phyloP scores from a whole-genome alignment of 2,888 invertebrate genomes.

The Chymomyza caudatula region DNA sequence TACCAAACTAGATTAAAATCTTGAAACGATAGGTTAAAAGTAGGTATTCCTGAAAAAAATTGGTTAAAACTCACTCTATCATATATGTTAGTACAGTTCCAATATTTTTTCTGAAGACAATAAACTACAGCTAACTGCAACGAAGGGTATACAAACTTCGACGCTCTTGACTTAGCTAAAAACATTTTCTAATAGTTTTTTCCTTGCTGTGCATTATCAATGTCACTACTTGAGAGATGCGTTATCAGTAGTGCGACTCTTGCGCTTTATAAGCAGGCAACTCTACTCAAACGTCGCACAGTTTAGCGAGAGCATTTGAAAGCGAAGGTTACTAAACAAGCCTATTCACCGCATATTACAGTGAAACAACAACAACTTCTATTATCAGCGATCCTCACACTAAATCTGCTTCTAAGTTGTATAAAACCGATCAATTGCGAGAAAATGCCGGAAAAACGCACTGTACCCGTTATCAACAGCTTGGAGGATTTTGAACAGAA shows the following conservation, averaged over 20 bases:
- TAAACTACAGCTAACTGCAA: too few relatives aligned
- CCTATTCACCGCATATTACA: background rate
- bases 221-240: background rate
- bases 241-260: background rate
- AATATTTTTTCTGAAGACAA: too few relatives aligned
- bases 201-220: background rate
- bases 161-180: background rate
- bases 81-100: too few relatives aligned
- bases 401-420: conserved; percentile 2
- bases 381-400: background rate
- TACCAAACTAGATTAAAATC: too few relatives aligned
- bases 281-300: background rate
- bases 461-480: conserved; percentile 65
- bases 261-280: background rate
- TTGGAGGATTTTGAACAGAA: conserved; percentile 71
- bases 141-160: background rate
- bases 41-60: too few relatives aligned
- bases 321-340: background rate
- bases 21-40: too few relatives aligned
- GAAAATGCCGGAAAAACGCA: conserved; percentile 70
- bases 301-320: background rate
- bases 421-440: background rate
- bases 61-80: too few relatives aligned
- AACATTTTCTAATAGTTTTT: background rate
- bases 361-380: background rate